A percentile compares a stretch with the other conserved stretches of the same genome.
These are phyloP conservation scores for Noctua comes DNA, from an alignment of 2,888 invertebrate species.

Conservation along the genomic window DNA sequence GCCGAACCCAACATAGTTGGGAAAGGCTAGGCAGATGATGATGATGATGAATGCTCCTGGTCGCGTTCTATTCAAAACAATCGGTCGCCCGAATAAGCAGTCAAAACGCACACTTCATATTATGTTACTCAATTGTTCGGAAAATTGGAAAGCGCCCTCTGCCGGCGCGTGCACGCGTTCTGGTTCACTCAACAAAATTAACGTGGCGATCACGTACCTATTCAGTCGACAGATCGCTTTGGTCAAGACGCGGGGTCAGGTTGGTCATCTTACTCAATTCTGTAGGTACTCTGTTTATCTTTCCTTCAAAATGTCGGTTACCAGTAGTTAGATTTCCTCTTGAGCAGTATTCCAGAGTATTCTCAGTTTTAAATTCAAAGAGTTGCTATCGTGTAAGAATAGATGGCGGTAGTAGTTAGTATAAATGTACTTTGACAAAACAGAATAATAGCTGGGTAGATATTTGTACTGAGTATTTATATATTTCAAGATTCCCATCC, in stretches of 20 bases:
- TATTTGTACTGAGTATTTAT: neutral
- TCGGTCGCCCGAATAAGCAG: neutral
- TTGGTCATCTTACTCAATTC: neutral
- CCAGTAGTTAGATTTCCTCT: neutral
- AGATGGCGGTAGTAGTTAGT: conserved; percentile 43
- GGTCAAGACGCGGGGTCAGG: neutral
- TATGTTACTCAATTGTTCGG: neutral
- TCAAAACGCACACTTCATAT: neutral
- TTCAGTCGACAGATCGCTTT: neutral
- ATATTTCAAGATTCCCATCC: neutral
- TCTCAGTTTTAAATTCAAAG: no score
- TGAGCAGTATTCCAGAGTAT: neutral
- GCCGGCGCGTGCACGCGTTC: neutral
- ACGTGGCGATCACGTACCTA: neutral
- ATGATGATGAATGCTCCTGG: neutral
- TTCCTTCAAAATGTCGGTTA: neutral
- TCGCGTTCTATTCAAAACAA: neutral
- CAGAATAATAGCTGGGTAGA: neutral
- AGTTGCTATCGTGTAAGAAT: neutral
- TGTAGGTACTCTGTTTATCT: neutral
- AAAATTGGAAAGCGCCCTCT: neutral
- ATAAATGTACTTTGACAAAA: neutral
- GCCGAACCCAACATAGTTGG: no score
- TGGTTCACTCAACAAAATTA: neutral
- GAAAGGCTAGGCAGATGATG: no score